Evolutionary conservation across 2,888 invertebrate species (phyloP).

Genomic region (Choristoneura rosaceana): DNA sequence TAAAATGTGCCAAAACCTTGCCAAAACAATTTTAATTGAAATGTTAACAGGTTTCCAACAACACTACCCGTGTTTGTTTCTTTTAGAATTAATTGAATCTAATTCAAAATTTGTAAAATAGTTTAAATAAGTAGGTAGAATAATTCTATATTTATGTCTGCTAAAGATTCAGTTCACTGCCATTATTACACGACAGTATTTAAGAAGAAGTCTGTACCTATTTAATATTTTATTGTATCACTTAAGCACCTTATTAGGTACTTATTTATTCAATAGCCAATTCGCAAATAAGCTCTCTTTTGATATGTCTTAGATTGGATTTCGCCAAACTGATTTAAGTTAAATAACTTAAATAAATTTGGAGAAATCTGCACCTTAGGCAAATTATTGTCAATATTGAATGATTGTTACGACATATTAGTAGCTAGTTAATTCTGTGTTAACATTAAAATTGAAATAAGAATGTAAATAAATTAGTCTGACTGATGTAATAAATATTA

Average conservation of each 20-base stretch:
- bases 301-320: neutral
- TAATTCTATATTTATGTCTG: slow-evolving; percentile 28
- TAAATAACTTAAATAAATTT: neutral
- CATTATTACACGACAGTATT: slow-evolving; percentile 22
- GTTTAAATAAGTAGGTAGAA: slow-evolving; percentile 27
- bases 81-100: slow-evolving; percentile 22
- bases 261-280: slow-evolving; percentile 20
- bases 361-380: neutral
- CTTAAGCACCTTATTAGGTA: slow-evolving; percentile 27
- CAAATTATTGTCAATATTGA: slow-evolving; percentile 14
- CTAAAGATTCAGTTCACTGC: slow-evolving; percentile 33
- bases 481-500: slow-evolving; percentile 67
- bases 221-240: slow-evolving; percentile 33
- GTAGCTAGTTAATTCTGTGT: slow-evolving; percentile 44
- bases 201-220: slow-evolving; percentile 9
- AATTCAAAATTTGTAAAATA: slow-evolving; percentile 27
- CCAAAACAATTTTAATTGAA: slow-evolving; percentile 16
- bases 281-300: slow-evolving; percentile 7
- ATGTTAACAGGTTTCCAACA: neutral
- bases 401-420: slow-evolving; percentile 16
- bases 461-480: slow-evolving; percentile 64
- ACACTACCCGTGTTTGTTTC: slow-evolving; percentile 28
- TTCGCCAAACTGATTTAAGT: neutral
- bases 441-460: slow-evolving; percentile 28
- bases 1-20: slow-evolving; percentile 39